Evolutionary conservation across 2,113 vertebrate genomes (phyloP).

Genomic region (Anas platyrhynchos): DNA sequence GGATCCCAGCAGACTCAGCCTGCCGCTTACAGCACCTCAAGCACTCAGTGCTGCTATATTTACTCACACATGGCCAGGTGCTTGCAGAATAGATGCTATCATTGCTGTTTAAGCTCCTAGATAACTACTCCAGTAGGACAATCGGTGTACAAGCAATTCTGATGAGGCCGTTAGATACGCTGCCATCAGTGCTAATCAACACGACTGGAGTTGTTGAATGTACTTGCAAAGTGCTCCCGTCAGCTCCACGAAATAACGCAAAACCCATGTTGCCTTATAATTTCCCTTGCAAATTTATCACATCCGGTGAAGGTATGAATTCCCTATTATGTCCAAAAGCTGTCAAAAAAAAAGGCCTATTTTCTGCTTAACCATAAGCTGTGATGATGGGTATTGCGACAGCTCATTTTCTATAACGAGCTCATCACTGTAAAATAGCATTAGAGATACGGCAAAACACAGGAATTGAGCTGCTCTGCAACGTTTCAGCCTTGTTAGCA

Average conservation of each 20-base stretch:
- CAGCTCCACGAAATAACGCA: slow-evolving; percentile 18
- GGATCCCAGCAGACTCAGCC: background rate
- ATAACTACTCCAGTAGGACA: slow-evolving; percentile 23
- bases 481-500: background rate
- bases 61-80: slow-evolving; percentile 19
- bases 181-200: background rate
- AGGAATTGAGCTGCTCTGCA: background rate
- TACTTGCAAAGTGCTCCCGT: background rate
- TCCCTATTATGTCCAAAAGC: background rate
- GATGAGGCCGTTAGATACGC: background rate
- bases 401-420: slow-evolving; percentile 2
- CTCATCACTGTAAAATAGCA: slow-evolving; percentile 25
- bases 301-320: background rate
- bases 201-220: background rate
- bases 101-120: background rate
- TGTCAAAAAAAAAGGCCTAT: background rate
- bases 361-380: background rate
- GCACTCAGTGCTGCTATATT: background rate
- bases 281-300: slow-evolving; percentile 17
- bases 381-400: background rate
- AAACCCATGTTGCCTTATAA: background rate
- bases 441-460: background rate
- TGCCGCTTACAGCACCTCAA: background rate
- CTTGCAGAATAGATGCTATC: background rate
- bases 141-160: slow-evolving; percentile 37